These are phyloP conservation scores for Lobophora halterata DNA, from an alignment of 2,888 invertebrate genomes.

Conservation along the genomic window DNA sequence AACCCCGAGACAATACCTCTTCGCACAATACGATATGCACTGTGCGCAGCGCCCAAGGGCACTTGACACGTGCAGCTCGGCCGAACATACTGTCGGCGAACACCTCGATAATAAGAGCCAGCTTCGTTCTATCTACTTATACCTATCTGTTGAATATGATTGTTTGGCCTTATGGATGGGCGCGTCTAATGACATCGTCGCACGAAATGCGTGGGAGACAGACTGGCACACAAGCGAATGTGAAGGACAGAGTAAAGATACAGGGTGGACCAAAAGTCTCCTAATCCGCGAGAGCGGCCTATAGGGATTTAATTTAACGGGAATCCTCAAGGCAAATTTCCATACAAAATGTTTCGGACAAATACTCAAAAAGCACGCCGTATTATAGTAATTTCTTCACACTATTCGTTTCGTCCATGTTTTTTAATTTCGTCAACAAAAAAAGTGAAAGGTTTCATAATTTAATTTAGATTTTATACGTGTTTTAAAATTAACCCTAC, in stretches of 20 bases:
- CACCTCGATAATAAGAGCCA: conserved; percentile 6
- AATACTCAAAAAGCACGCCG: too few species aligned
- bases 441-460: too few species aligned
- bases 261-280: too few species aligned
- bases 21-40: conserved; percentile 64
- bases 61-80: conserved; percentile 44
- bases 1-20: conserved; percentile 48
- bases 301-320: too few species aligned
- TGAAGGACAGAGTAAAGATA: not conserved
- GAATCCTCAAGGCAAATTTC: too few species aligned
- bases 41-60: conserved; percentile 54
- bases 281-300: too few species aligned
- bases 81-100: conserved; percentile 23
- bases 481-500: too few species aligned
- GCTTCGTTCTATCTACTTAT: conserved; percentile 3
- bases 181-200: conserved; percentile 17
- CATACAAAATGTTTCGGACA: too few species aligned
- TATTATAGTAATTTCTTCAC: too few species aligned
- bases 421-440: too few species aligned
- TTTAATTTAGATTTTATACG: too few species aligned
- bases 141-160: conserved; percentile 10
- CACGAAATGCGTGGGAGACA: conserved; percentile 8
- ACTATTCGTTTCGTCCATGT: too few species aligned
- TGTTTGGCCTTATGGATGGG: conserved; percentile 19
- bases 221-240: conserved; percentile 2